Evolutionary conservation across 2,113 vertebrate genomes (phyloP).

Genomic region (Chaenocephalus aceratus): DNA sequence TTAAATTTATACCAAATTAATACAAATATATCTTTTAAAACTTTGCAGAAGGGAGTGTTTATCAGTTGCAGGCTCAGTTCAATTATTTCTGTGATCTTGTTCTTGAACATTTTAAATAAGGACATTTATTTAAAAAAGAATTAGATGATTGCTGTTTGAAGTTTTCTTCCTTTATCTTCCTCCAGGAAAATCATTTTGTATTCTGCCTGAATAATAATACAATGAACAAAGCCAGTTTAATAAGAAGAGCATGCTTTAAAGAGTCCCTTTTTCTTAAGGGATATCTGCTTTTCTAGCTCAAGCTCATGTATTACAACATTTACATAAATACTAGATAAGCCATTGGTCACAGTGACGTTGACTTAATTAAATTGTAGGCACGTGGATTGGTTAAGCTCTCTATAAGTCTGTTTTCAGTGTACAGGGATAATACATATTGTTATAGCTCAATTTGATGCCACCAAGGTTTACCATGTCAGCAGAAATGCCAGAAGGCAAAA

Average conservation of each 20-base stretch:
- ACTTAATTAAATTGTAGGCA: neutral
- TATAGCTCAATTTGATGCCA: neutral
- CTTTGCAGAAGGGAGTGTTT: too few relatives aligned
- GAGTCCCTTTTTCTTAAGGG: neutral
- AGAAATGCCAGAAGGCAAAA: neutral
- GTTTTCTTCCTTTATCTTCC: neutral
- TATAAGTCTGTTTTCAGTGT: neutral
- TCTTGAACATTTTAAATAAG: too few relatives aligned
- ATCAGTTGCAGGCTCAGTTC: too few relatives aligned
- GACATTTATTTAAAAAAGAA: neutral
- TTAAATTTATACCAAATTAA: too few relatives aligned
- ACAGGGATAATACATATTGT: neutral
- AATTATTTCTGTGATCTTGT: too few relatives aligned
- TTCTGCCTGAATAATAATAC: conserved; percentile 2
- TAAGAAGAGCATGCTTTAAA: neutral
- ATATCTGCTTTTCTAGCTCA: neutral
- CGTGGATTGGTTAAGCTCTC: neutral
- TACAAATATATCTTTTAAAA: too few relatives aligned
- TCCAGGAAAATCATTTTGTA: conserved; percentile 1
- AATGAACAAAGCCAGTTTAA: neutral
- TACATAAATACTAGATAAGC: neutral
- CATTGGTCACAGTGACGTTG: neutral
- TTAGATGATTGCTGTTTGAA: neutral
- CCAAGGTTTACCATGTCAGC: neutral
- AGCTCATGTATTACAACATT: neutral